Evolutionary conservation across 2,113 vertebrate species (phyloP), one percentile per base, ranked within the genome.

Genomic region (Notothenia coriiceps): DNA sequence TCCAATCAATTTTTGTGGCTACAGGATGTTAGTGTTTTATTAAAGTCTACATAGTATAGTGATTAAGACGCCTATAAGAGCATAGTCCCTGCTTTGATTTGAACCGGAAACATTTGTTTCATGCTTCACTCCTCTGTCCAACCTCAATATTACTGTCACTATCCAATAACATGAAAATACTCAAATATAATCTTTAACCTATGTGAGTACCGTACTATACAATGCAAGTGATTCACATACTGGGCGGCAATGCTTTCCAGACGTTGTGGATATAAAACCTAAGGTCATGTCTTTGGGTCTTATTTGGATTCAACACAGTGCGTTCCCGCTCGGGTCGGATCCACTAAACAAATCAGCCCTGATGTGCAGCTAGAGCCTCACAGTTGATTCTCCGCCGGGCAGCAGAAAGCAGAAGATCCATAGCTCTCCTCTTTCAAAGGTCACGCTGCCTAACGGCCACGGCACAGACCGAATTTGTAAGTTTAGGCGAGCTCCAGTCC

Each of bases 361-460:
- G 66, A 75, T 86, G 43, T 83, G 46, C 18, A 11, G 71, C 59
- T 18, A 25, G 78, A 82, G 79, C 70, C 22, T 86, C 71, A 63
- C 77, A 83, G 80, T 70, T 83, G 73, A 87, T 73, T 87, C 67
- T 86, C 18, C 4, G 70, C 13, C 13, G 9, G 20, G 66, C 56
- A 15, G 62, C 62, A 63, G 80, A 62, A 87, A 84, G 55, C 80
- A 80, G 70, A 82, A 74, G 80, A 88, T 85, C 73, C 82, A 85
- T 85, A 82, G 61, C 77, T 52, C 61, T 87, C 62, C 14, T 46
- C 57, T 67, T 74, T 77, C 62, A 87, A 92, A 93, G 86, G 90
- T 92, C 90, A 89, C 1, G 14, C 74, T 75, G 73, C 66, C 78
- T 66, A 33, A 72, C 10, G 12, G 76, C 64, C 56, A 22, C 1